These are phyloP conservation scores for Perizoma affinitatum DNA, from an alignment of 2,888 invertebrate species.

Conservation along the genomic window DNA sequence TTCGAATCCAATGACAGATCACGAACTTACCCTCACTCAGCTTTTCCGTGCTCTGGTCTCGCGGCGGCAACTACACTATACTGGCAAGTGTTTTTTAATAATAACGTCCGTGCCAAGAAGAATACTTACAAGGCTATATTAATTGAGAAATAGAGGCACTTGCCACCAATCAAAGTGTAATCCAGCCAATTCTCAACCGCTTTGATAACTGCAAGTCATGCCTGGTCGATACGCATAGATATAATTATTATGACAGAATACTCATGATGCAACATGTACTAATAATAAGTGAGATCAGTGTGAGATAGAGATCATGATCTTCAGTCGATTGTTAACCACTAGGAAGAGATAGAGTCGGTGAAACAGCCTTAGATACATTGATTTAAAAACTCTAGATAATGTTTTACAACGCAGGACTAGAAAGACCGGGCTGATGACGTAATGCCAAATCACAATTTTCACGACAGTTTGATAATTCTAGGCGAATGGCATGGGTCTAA, in stretches of 20 bases:
- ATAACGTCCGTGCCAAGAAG: too few species aligned
- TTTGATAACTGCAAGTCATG: slow-evolving; percentile 4
- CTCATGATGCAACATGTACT: slow-evolving; percentile 47
- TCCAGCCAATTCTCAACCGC: too few species aligned
- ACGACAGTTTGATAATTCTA: not conserved
- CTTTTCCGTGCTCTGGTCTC: too few species aligned
- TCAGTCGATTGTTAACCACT: slow-evolving; percentile 60
- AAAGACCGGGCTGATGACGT: not conserved
- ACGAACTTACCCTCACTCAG: too few species aligned
- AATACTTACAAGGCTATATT: too few species aligned
- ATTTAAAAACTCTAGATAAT: slow-evolving; percentile 10
- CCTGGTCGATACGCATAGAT: slow-evolving; percentile 13
- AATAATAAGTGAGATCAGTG: slow-evolving; percentile 75
- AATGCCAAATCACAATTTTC: not conserved
- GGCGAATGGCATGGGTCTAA: not conserved
- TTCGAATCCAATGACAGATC: too few species aligned
- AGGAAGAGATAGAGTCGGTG: slow-evolving; percentile 27
- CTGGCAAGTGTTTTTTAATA: too few species aligned
- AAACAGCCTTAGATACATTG: slow-evolving; percentile 28
- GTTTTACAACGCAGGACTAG: not conserved
- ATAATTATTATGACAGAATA: slow-evolving; percentile 18
- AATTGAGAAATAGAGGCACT: too few species aligned
- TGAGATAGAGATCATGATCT: slow-evolving; percentile 72
- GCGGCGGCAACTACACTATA: too few species aligned
- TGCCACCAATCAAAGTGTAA: too few species aligned